Evolutionary conservation across 1,140 invertebrate genomes (phyloP).

Genomic region (Drosophila bocki): DNA sequence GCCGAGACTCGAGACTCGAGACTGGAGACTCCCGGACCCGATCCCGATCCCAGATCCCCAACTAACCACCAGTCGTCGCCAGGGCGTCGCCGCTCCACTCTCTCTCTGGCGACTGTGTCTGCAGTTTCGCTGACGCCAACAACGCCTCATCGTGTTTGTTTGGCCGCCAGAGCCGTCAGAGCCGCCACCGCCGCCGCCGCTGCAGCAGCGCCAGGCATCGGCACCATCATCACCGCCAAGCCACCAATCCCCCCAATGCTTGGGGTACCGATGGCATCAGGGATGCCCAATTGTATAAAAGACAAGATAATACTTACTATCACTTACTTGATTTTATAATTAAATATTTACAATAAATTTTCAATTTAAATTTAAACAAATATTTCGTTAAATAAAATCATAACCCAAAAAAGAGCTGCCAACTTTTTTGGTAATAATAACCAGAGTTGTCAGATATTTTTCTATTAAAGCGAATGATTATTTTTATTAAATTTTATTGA

Average conservation of each 20-base stretch:
- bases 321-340: not conserved
- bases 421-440: not conserved
- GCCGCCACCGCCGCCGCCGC: constrained; percentile 68
- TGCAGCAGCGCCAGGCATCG: constrained; percentile 35
- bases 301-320: not conserved
- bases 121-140: constrained; percentile 71
- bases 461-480: not conserved
- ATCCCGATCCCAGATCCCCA: constrained; percentile 3
- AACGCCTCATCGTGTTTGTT: constrained; percentile 83
- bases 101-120: not conserved
- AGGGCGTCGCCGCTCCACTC: constrained; percentile 38
- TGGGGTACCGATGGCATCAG: not conserved
- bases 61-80: constrained; percentile 33
- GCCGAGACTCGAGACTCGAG: constrained; percentile 13
- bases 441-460: not conserved
- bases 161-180: constrained; percentile 77
- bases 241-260: constrained; percentile 45
- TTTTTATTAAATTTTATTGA: fast-evolving
- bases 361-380: not conserved
- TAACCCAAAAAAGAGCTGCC: not conserved
- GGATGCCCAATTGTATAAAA: constrained; percentile 13
- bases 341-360: not conserved
- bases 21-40: not conserved
- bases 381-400: not conserved
- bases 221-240: constrained; percentile 3